Evolutionary conservation across 2,888 invertebrate species (phyloP), one percentile per base, ranked within the genome.

Genomic region (Pardosa pseudoannulata): DNA sequence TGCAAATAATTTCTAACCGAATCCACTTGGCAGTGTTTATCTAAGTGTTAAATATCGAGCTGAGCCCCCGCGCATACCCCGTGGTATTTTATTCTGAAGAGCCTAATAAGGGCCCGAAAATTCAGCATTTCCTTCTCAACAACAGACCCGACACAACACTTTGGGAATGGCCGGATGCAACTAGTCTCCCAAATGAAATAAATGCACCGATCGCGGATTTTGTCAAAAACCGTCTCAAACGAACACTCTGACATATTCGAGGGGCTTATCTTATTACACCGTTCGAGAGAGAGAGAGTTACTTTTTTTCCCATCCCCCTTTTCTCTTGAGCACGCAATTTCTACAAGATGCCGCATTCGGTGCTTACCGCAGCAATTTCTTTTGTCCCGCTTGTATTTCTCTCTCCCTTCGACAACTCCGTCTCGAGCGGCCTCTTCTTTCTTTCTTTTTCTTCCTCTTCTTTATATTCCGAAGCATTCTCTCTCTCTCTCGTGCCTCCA

Each of bases 241-340:
- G 56, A 56, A 56, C 41, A 46, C 41, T 13, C 41, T 16, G 41
- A 13, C 16, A 46, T 46, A 46, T 56, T 56, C 56, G 23, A 56
- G 56, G 41, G 56, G 56, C 56, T 56, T 56, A 56, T 56, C 56
- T 56, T 56, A 56, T 56, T 56, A 56, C 56, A 56, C 23, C 16
- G 56, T 56, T 56, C 23, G 23, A 56, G 56, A 46, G 41, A 46
- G 41, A 46, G 41, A 46, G 41, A 56, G 56, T 68, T 39, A 36
- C 36, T 68, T 32, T 23, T 65, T 29, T 65, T 16, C 6, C 29
- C 29, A 29, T n/a, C 65, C 65, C 31, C n/a, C 31, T 65, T 65
- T 65, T n/a, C 31, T 29, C n/a, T 23, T 56, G 56, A 56, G 56
- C 56, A 56, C 19, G 23, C 23, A 19, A 6, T 23, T 56, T 23